These are phyloP conservation scores for Carcina quercana DNA, from an alignment of 2,888 invertebrate genomes.

Conservation along the genomic window DNA sequence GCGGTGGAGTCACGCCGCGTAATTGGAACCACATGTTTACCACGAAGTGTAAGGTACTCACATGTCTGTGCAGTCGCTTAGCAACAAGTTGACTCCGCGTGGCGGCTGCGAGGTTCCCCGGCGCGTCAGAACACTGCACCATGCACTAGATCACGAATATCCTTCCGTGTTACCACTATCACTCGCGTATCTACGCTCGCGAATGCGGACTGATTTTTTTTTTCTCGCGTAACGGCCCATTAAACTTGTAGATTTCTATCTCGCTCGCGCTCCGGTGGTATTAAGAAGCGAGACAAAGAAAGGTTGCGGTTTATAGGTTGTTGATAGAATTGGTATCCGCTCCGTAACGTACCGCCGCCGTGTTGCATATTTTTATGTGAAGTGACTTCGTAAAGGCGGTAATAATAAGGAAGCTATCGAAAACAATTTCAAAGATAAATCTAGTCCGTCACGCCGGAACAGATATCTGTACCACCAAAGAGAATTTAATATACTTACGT, in stretches of 20 bases:
- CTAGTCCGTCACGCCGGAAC: no score
- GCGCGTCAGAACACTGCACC: slow-evolving; percentile 36
- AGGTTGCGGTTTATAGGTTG: slow-evolving; percentile 74
- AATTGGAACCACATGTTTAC: background rate
- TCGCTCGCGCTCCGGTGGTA: slow-evolving; percentile 57
- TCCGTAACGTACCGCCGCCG: slow-evolving; percentile 66
- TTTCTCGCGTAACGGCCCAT: slow-evolving; percentile 74
- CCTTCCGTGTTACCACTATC: slow-evolving; percentile 67
- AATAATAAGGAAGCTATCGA: slow-evolving; percentile 10
- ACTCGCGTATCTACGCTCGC: slow-evolving; percentile 72
- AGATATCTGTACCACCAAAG: no score
- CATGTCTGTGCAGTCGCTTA: slow-evolving; percentile 25
- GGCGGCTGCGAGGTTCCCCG: slow-evolving; percentile 11
- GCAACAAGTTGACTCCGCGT: slow-evolving; percentile 39
- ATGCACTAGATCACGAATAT: slow-evolving; percentile 40
- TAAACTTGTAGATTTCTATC: slow-evolving; percentile 73
- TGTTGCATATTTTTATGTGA: slow-evolving; percentile 67
- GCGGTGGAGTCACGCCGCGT: no score
- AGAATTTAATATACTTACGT: no score
- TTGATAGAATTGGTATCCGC: slow-evolving; percentile 75
- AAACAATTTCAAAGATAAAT: no score
- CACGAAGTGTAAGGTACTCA: slow-evolving; percentile 32
- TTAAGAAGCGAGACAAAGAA: slow-evolving; percentile 72
- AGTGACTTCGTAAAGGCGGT: slow-evolving; percentile 52
- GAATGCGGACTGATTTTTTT: slow-evolving; percentile 71